These are phyloP conservation scores for Zootermopsis nevadensis DNA, from an alignment of 2,888 invertebrate genomes.

Conservation along the genomic window DNA sequence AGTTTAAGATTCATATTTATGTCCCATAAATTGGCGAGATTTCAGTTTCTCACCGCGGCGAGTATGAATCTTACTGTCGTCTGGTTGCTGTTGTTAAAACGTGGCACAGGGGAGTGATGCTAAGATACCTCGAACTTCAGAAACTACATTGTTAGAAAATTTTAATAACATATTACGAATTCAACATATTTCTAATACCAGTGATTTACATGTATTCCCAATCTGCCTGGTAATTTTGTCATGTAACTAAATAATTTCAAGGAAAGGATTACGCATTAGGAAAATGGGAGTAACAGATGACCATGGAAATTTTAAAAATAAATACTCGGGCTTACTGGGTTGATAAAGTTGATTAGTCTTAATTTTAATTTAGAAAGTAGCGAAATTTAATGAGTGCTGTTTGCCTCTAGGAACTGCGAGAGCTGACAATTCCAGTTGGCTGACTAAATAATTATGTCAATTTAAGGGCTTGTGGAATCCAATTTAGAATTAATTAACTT, in stretches of 20 bases:
- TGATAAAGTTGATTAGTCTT: neutral
- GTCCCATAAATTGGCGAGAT: too few relatives aligned
- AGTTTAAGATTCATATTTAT: too few relatives aligned
- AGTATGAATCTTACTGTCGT: too few relatives aligned
- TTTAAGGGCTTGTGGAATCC: slow-evolving; percentile 27
- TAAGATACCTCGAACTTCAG: too few relatives aligned
- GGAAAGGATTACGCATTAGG: too few relatives aligned
- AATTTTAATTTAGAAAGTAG: slow-evolving; percentile 19
- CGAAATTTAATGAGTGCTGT: neutral
- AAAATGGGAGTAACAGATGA: neutral
- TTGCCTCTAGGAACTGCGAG: neutral
- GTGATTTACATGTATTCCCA: too few relatives aligned
- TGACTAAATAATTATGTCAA: slow-evolving; percentile 34
- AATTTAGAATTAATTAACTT: slow-evolving; percentile 41
- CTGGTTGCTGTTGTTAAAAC: too few relatives aligned
- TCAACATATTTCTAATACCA: too few relatives aligned
- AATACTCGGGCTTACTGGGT: neutral
- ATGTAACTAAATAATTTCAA: neutral
- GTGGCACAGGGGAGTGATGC: too few relatives aligned
- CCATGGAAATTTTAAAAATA: neutral
- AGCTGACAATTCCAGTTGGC: slow-evolving; percentile 14
- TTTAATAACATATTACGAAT: too few relatives aligned
- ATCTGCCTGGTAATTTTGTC: neutral
- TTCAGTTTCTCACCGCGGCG: too few relatives aligned
- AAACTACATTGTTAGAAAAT: too few relatives aligned